Base-by-base conservation (phyloP, 2,888 invertebrate species). In the Teinopalpus imperialis region DNA sequence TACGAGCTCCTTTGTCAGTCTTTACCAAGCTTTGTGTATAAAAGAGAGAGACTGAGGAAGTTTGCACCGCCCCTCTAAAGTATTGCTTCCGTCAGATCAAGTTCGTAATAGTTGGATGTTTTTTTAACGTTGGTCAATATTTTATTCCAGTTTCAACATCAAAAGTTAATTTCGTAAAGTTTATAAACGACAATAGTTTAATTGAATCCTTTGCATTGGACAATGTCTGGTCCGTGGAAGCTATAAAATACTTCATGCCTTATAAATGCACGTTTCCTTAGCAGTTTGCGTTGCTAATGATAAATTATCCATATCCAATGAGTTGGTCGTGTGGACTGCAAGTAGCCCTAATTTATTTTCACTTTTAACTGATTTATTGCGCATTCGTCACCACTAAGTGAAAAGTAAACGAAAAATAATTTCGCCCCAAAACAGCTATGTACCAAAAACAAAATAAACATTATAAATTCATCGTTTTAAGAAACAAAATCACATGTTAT, bases 1-100 rank as follows among this genome's bases (percentile, higher is more conserved):
- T 80, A 81, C 69, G 66, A 57, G 68, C 69, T 73, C 69, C 74
- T 77, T 75, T 76, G 73, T 69, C 78, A 74, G 74, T 69, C 70
- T 66, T 64, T 54, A 47, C 54, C 56, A 63, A 66, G 69, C 56
- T 40, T 57, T 34, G 55, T 56, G 48, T 42, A 56, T 55, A 58
- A 71, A 72, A 66, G 67, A 69, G 68, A 73, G 76, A 77, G 78
- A 74, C 75, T 74, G 73, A 66, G 70, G 69, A 66, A 66, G 66
- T 63, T 57, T 66, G 57, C 54, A 57, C 57, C 50, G 44, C 48
- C 51, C 37, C 34, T 41, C 23, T 13, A 26, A 20, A 26, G 34
- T 21, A 45, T 45, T 18, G 21, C 8, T 32, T 18, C 36, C 37
- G 34, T 40, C 20, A 14, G 29, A 13, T 47, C 30, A 43, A 50